phyloP scores from a whole-genome alignment of 1,140 invertebrate species.

The Atopsyche davidsoni region DNA sequence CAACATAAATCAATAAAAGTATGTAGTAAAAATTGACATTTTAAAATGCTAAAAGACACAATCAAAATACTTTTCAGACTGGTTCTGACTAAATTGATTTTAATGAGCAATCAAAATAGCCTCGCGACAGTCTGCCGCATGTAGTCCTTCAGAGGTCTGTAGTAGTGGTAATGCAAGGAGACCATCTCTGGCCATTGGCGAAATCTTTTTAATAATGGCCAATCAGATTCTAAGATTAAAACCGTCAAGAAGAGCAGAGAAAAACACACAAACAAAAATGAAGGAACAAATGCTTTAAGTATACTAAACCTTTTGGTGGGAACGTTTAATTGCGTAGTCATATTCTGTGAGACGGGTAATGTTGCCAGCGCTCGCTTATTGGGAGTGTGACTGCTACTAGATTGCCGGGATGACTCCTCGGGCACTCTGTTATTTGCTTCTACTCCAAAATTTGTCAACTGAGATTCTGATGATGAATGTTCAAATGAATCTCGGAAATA shows the following conservation, averaged over 20 bases:
- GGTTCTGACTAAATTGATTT: too few relatives aligned
- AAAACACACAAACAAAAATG: constrained; percentile 61
- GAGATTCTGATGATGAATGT: constrained; percentile 69
- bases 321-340: constrained; percentile 24
- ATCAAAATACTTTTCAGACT: too few relatives aligned
- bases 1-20: too few relatives aligned
- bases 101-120: constrained; percentile 47
- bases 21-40: too few relatives aligned
- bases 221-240: constrained; percentile 69
- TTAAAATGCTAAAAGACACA: too few relatives aligned
- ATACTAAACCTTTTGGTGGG: constrained; percentile 49
- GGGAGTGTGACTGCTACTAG: constrained; percentile 52
- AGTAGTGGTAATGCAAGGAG: constrained; percentile 70
- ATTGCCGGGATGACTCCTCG: constrained; percentile 35
- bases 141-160: constrained; percentile 75
- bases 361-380: constrained; percentile 42
- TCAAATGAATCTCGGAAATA: constrained; percentile 70
- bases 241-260: constrained; percentile 59
- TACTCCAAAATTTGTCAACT: constrained; percentile 48
- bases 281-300: constrained; percentile 65
- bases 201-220: constrained; percentile 59
- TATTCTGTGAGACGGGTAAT: constrained; percentile 29
- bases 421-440: constrained; percentile 41
- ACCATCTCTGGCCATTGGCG: constrained; percentile 75
- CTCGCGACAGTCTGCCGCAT: constrained; percentile 48